Base-by-base conservation (phyloP, 2,797 vertebrate genomes). In the Brotula barbata region DNA sequence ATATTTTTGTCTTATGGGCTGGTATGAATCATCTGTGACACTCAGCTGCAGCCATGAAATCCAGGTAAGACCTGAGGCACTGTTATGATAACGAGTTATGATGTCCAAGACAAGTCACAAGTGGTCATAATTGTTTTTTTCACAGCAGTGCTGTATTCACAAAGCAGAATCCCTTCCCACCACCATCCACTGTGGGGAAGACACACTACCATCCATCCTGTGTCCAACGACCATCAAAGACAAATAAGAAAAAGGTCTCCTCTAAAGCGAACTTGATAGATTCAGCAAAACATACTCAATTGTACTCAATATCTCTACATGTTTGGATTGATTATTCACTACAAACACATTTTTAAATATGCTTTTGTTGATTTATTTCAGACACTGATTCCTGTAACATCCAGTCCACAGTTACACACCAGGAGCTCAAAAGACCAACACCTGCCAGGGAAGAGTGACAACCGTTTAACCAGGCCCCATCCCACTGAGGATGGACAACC, bases 331-430 rank as follows among this genome's bases (percentile, higher is more conserved):
- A 1, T 1, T 37, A 37, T 20, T 57, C 17, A 16, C 7, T 2
- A 0, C 5, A 34, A 33, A n/a, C 14, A 55, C 49, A 10, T 55
- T 14, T 13, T 37, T 52, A 7, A 33, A 14, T 3, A 45, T 31
- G 7, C 1, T 9, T 1, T 39, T 0, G 33, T 9, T 28, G 51
- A 13, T 45, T 25, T 63, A 21, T 44, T 77, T 6, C 70, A 95
- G 93, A 80, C 53, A 52, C 65, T 83, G 56, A 93, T 84, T 71
- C 84, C 87, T 54, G 82, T 70, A n/a, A 25, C 63, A 46, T 48
- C 31, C 12, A 63, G 36, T 57, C 36, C 64, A 45, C 53, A 70
- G 22, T 36, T 45, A 33, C 68, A 45, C 13, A 39, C 58, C 17
- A 41, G 33, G 50, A 85, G 31, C 28, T 58, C 56, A 23, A 58